Percentiles rank a stretch among this genome's conserved stretches.
phyloP scores from a whole-genome alignment of 2,113 vertebrate species.

The Daboia siamensis region DNA sequence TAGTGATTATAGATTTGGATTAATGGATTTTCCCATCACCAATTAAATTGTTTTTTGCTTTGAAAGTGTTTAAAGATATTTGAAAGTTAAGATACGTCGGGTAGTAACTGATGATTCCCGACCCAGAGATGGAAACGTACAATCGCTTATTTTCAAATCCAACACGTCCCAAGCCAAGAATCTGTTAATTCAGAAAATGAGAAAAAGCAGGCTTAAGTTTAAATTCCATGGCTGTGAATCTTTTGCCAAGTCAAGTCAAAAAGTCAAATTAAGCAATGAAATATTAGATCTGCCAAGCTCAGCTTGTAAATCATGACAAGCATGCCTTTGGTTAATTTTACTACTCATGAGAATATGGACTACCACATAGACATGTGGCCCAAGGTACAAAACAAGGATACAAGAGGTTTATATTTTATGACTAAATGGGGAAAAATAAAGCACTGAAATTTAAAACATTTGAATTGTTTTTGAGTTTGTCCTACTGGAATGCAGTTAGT shows the following conservation, averaged over 20 bases:
- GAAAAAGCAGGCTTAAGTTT: not conserved
- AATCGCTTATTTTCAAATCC: not conserved
- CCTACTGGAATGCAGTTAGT: not conserved
- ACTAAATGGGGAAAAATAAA: not conserved
- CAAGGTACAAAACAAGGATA: not conserved
- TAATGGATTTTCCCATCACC: not conserved
- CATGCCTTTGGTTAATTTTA: not conserved
- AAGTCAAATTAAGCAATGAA: not conserved
- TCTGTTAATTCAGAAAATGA: not conserved
- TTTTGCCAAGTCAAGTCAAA: not conserved
- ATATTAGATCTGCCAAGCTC: not conserved
- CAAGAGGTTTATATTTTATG: not conserved
- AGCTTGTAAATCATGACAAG: not conserved
- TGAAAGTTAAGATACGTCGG: not conserved
- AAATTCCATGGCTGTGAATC: not conserved
- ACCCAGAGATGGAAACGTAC: not conserved
- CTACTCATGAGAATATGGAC: not conserved
- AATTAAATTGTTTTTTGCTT: not conserved
- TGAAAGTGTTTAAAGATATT: not conserved
- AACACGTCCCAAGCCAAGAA: not conserved
- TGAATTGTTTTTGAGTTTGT: not conserved
- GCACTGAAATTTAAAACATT: not conserved
- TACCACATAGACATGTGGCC: not conserved
- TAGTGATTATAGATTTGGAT: not conserved
- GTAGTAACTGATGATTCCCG: not conserved